Evolutionary conservation across 2,888 invertebrate genomes (phyloP).

Genomic region (Hedychridium roseum): DNA sequence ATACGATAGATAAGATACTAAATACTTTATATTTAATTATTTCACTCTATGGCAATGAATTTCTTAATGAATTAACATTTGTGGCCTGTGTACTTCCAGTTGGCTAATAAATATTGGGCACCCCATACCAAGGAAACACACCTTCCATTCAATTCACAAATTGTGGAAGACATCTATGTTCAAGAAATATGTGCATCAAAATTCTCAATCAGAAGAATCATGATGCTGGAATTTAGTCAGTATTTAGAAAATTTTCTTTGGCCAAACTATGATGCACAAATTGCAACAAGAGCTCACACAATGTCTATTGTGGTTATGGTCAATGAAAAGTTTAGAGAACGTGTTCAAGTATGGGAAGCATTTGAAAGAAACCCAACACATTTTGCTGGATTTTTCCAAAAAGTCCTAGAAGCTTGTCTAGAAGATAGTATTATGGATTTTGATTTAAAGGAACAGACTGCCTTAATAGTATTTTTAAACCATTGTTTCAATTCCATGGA

Average conservation of each 20-base stretch:
- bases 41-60: too few species aligned
- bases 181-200: conserved; percentile 86
- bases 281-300: conserved; percentile 84
- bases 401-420: conserved; percentile 79
- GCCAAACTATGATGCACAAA: conserved; percentile 88
- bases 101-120: conserved; percentile 93
- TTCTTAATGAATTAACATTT: too few species aligned
- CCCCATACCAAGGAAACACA: conserved; percentile 80
- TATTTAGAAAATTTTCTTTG: conserved; percentile 96
- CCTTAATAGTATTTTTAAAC: conserved; percentile 89
- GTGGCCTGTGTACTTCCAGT: conserved; percentile 66
- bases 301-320: conserved; percentile 98
- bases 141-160: conserved; percentile 76
- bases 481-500: conserved; percentile 99
- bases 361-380: conserved; percentile 81
- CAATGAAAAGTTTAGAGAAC: conserved; percentile 97
- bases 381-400: conserved; percentile 84
- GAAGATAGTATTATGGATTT: conserved; percentile 67
- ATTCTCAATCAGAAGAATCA: conserved; percentile 87
- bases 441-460: conserved; percentile 79
- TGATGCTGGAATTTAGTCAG: conserved; percentile 97
- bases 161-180: conserved; percentile 89
- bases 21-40: background rate
- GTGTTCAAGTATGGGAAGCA: conserved; percentile 95
- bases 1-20: too few species aligned